Evolutionary conservation across 1,140 invertebrate genomes (phyloP), one percentile per base, ranked within the genome.

Genomic region (Bombus soroeensis): DNA sequence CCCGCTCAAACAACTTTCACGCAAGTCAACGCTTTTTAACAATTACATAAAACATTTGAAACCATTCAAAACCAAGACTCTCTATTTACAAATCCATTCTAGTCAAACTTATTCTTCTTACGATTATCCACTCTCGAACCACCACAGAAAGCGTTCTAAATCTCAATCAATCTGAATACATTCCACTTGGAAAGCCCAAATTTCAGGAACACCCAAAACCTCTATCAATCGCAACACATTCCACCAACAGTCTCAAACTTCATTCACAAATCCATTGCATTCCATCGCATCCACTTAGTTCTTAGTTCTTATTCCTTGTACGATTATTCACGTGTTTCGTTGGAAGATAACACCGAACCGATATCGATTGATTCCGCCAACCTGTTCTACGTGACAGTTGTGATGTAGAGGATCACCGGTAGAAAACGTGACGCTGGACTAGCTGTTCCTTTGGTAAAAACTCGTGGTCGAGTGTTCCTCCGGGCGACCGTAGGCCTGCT

Each of bases 381-480:
- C 39, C 66, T 87, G 39, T 32, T 53, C 34, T 62, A 81, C 70
- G 79, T 71, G 70, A 83, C 47, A 39, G 43, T 72, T 47, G 2
- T 39, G 39, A 34, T 34, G 72, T 82, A 39, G 37, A 72, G n/a
- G 39, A 71, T 5, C 75, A 83, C 74, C 39, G 70, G 37, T 70
- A 32, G 68, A 59, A 59, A 81, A 84, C 53, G 34, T 80, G 64
- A 47, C 41, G 34, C 64, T 68, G 53, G 32, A 77, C 41, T 70
- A 70, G 86, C 87, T 93, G 92, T 88, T 93, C 88, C 92, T 92
- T 94, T 92, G 89, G 92, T 94, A 94, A 94, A 95, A 94, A 95
- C 93, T 92, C 88, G 75, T 80, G 83, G 92, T 85, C 89, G 93
- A 94, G 93, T 94, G 94, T 91, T 92, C 88, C 68, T 85, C 86